These are phyloP conservation scores for Pan paniscus DNA, from an alignment of 2,113 vertebrate species.

Conservation along the genomic window DNA sequence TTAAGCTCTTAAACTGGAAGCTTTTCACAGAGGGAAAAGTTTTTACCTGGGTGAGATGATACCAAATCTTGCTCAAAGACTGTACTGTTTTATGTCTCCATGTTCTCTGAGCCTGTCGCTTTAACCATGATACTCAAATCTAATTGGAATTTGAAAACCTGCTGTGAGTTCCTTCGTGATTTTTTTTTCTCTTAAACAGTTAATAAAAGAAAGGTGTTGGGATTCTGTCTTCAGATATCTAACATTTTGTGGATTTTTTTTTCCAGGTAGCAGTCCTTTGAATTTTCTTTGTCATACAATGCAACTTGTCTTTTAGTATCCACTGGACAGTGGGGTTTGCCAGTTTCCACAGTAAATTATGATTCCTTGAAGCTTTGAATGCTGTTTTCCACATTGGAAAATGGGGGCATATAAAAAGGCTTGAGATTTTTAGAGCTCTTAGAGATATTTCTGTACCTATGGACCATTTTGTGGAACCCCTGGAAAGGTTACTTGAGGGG, in stretches of 20 bases:
- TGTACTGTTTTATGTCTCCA: neutral
- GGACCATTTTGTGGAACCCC: neutral
- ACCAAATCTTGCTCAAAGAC: neutral
- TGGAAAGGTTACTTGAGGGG: neutral
- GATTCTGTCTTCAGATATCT: neutral
- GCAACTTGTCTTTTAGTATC: neutral
- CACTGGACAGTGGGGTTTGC: neutral
- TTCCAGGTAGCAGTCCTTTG: neutral
- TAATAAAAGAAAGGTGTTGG: neutral
- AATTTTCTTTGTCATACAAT: neutral
- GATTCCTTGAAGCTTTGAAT: neutral
- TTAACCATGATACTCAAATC: conserved; percentile 47
- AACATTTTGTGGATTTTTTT: neutral
- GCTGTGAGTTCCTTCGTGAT: neutral
- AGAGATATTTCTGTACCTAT: neutral
- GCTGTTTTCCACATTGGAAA: neutral
- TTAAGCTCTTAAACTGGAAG: neutral
- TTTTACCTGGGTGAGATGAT: neutral
- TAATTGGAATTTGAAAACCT: conserved; percentile 45
- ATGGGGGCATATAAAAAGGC: neutral
- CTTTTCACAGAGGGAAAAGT: neutral
- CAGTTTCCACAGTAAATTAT: neutral
- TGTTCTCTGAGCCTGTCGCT: conserved; percentile 10
- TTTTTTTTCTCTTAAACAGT: neutral
- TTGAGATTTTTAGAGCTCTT: neutral